Base-by-base conservation (phyloP, 1,140 invertebrate genomes). In the Teleopsis dalmanni region DNA sequence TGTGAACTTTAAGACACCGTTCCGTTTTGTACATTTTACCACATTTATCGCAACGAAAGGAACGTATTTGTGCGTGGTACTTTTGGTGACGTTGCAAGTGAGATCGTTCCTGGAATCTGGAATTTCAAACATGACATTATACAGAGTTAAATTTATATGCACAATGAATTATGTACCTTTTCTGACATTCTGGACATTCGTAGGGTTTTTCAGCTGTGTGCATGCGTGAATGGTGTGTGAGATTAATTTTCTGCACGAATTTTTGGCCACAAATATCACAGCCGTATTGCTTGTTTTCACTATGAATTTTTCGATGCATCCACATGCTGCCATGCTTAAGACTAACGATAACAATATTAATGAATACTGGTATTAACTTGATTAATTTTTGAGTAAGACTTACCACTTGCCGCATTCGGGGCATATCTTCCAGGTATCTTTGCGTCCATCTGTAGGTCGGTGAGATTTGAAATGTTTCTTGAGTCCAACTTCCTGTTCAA, bases 191-290 rank as follows among this genome's bases (percentile, higher is more conserved):
- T 42, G 79, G 75, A 58, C 81, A 84, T 50, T 74, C 70, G 54
- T 79, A 82, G 0, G 80, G 80, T 59, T 80, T 80, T 45, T 76
- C 72, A 9, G 78, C 78, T 49, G 71, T 75, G 59, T 82, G 78
- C 22, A 75, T 73, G 16, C 77, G 72, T 7, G 76, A 58, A 55
- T 76, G 75, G 48, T 73, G 67, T 29, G 73, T 72, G 41, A 77
- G 61, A 53, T 76, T 76, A 14, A 69, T 67, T 56, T 76, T 77
- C 51, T 77, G 75, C 14, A 74, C 73, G 50, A 78, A 78, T 36
- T 71, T 71, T 54, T 74, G 75, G 2, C 71, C 72, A 57, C 76
- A 78, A 16, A 75, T 62, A 57, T 75, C 72, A 50, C 75, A 76
- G 57, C 71, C 71, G 51, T 74, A 75, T 35, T 69, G 65, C 46